Conservation (phyloP, 2,888 invertebrate species). For the Pollenia labialis region DNA sequence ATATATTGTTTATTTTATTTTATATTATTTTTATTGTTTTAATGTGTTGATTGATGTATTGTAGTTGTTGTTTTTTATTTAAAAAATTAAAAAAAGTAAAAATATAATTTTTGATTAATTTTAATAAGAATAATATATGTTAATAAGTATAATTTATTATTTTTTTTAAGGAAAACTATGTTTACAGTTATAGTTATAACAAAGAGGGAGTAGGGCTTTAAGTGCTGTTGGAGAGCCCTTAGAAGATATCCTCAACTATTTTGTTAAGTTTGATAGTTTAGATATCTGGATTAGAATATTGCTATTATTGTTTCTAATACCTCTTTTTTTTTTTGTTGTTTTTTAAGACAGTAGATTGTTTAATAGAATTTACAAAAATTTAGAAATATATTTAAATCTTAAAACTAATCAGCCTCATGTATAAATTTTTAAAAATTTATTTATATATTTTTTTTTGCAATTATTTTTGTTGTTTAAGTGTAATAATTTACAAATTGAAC, state of each 20-base stretch:
- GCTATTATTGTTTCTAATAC: slow-evolving; percentile 6
- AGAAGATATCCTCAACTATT: slow-evolving; percentile 16
- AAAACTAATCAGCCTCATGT: slow-evolving; percentile 74
- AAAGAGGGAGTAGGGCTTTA: slow-evolving; percentile 8
- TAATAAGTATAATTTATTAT: background rate
- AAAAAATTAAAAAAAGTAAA: slow-evolving; percentile 56
- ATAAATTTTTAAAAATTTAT: slow-evolving; percentile 67
- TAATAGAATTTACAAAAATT: slow-evolving; percentile 44
- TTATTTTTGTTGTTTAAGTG: slow-evolving; percentile 19
- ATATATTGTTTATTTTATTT: slow-evolving; percentile 52
- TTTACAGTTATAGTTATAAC: slow-evolving; percentile 49
- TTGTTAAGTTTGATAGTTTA: background rate
- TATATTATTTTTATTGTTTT: slow-evolving; percentile 53
- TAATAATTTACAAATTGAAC: slow-evolving; percentile 45
- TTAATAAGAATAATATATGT: slow-evolving; percentile 31
- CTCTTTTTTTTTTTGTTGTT: background rate
- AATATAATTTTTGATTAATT: slow-evolving; percentile 42
- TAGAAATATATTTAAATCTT: slow-evolving; percentile 47
- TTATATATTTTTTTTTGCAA: slow-evolving; percentile 38
- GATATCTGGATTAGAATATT: background rate
- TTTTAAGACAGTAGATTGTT: background rate
- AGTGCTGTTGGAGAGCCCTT: background rate
- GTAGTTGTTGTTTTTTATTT: slow-evolving; percentile 50
- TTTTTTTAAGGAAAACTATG: slow-evolving; percentile 64
- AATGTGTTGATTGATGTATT: slow-evolving; percentile 63